Conservation (phyloP, 2,797 vertebrate genomes). For the Hybognathus amarus region DNA sequence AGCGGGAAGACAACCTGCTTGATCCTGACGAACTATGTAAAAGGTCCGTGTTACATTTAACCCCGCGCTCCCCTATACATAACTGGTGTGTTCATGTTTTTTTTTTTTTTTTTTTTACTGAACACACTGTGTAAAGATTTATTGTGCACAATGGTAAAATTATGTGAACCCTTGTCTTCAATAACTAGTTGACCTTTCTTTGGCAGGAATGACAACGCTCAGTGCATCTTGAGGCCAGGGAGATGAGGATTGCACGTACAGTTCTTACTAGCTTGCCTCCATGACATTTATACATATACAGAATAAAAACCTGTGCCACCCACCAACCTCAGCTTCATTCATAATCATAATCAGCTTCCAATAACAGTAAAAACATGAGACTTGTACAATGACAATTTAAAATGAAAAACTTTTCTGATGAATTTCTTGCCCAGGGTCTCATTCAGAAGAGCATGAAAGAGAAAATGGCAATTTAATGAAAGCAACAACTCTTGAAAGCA, state of each 20-base stretch:
- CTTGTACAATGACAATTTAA: neutral
- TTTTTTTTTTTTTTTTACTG: neutral
- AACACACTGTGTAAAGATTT: neutral
- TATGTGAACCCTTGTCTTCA: neutral
- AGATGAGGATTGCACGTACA: no score
- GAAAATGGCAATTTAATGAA: slow-evolving; percentile 45
- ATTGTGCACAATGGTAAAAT: neutral
- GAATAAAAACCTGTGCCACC: neutral
- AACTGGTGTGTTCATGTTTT: neutral
- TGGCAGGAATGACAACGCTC: neutral
- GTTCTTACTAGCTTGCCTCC: no score
- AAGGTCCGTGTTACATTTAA: no score
- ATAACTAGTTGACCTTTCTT: neutral
- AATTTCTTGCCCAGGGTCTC: slow-evolving; percentile 14
- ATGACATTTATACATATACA: no score
- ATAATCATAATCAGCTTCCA: neutral
- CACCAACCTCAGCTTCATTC: neutral
- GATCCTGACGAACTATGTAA: no score
- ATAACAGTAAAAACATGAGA: neutral
- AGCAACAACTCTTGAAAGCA: slow-evolving; percentile 38
- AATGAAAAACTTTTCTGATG: slow-evolving; percentile 26
- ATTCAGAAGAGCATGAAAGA: slow-evolving; percentile 19
- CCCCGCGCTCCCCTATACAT: no score
- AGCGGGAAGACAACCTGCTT: no score
- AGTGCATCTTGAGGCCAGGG: no score